phyloP scores from a whole-genome alignment of 2,888 invertebrate species.

The Idaea dimidiata region DNA sequence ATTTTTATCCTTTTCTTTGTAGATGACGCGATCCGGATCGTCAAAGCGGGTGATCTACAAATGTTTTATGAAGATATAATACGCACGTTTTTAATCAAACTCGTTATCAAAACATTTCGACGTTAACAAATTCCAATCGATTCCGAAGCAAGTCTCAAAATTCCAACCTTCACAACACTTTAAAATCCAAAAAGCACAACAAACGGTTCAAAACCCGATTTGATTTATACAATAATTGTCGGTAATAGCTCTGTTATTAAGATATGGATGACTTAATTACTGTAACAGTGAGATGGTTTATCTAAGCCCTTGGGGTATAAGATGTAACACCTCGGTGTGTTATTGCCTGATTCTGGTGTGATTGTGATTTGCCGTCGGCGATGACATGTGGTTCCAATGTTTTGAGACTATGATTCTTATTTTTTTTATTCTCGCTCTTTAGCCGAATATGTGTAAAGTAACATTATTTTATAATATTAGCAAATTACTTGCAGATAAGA shows the following conservation, averaged over 20 bases:
- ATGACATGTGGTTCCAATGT: neutral
- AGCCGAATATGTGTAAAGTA: no score
- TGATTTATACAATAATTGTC: neutral
- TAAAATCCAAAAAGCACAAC: neutral
- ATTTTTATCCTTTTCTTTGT: no score
- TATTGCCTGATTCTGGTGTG: neutral
- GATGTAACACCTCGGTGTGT: neutral
- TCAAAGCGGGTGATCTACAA: no score
- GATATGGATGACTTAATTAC: conserved; percentile 34
- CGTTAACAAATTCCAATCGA: neutral
- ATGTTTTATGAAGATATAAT: no score
- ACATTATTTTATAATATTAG: no score
- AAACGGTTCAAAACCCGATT: neutral
- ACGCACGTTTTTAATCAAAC: no score
- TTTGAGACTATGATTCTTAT: no score
- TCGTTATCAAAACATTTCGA: neutral
- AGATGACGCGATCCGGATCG: no score
- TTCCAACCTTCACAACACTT: neutral
- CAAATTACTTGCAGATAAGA: no score
- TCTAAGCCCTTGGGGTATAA: neutral
- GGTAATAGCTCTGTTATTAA: conserved; percentile 30
- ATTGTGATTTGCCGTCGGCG: neutral
- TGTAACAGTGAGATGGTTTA: neutral
- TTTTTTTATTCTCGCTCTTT: no score
- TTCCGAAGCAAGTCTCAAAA: neutral